Evolutionary conservation across 1,140 invertebrate genomes (phyloP).

Genomic region (Oryctes rhinoceros): DNA sequence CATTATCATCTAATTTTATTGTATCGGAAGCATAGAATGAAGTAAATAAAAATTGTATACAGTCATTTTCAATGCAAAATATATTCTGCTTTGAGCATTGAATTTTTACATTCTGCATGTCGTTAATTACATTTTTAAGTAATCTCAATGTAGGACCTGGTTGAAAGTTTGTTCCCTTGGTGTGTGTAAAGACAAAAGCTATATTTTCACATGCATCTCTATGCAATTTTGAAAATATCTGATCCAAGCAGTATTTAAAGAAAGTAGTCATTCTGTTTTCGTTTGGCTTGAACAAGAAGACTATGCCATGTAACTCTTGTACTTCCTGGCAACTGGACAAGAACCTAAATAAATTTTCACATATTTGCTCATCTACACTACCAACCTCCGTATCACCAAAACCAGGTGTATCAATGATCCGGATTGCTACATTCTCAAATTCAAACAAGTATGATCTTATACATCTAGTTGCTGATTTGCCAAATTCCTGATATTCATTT

Average conservation of each 20-base stretch:
- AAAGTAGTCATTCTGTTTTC: conserved; percentile 47
- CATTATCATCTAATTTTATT: background rate
- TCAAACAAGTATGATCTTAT: conserved; percentile 55
- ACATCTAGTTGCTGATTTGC: conserved; percentile 55
- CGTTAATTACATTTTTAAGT: conserved; percentile 45
- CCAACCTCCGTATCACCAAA: conserved; percentile 49
- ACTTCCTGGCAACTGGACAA: conserved; percentile 50
- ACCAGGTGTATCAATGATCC: conserved; percentile 56
- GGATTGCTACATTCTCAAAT: conserved; percentile 49
- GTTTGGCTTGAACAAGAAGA: conserved; percentile 52
- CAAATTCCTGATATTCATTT: conserved; percentile 51
- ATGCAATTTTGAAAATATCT: conserved; percentile 54
- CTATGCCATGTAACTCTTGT: conserved; percentile 54
- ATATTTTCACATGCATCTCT: conserved; percentile 54
- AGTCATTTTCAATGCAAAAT: conserved; percentile 58
- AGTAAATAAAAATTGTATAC: conserved; percentile 52
- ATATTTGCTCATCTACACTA: conserved; percentile 52
- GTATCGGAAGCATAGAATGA: background rate
- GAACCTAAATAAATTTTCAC: conserved; percentile 54
- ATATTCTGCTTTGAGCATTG: conserved; percentile 47
- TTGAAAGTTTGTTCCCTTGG: conserved; percentile 50
- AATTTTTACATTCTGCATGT: conserved; percentile 48
- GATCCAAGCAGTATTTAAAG: conserved; percentile 54
- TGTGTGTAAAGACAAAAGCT: conserved; percentile 54
- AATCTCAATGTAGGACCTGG: conserved; percentile 51